Base-by-base conservation (phyloP, 2,888 invertebrate species). In the Neoitamus cyanurus region DNA sequence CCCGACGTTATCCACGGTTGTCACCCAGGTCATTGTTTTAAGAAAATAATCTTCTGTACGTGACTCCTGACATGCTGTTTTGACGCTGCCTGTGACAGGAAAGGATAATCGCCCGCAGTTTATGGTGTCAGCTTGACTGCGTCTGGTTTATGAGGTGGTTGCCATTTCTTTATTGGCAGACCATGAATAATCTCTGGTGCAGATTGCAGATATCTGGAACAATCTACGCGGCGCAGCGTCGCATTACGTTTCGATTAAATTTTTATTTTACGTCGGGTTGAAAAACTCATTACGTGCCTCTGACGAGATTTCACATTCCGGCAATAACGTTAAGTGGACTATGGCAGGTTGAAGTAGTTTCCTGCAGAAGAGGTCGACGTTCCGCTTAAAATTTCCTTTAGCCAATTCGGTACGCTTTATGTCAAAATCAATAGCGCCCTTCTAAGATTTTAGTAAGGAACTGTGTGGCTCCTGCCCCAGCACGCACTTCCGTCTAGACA, bases 401-500 rank as follows among this genome's bases (percentile, higher is more conserved):
- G 13, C 13, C 25, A 34, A 82, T 69, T 69, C 69, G 37, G 36
- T 42, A 69, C 0, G 42, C n/a, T 42, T 42, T 42, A 42, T 42
- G 42, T n/a, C 42, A 42, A 42, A 80, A 58, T 75, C 36, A 36
- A 36, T 58, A 69, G 2, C 46, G 48, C 73, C 28, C 30, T 58
- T 58, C 72, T 11, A 31, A 25, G 30, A 36, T 58, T 36, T 20
- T n/a, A 36, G 34, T 34, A 82, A 37, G 36, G 15, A 15, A 36
- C 82, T 37, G 69, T 69, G 36, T 37, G 69, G 13, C 11, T 69
- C 30, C 28, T 15, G 37, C 34, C 20, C 15, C 48, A 84, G 34
- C 86, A 86, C 86, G 86, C 86, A 85, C 83, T 86, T 86, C 86
- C 86, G 86, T 86, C 86, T 86, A 86, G 86, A 86, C 86, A 83